These are phyloP conservation scores for Cossypha niveicapilla DNA, from an alignment of 2,797 vertebrate species.

Conservation along the genomic window DNA sequence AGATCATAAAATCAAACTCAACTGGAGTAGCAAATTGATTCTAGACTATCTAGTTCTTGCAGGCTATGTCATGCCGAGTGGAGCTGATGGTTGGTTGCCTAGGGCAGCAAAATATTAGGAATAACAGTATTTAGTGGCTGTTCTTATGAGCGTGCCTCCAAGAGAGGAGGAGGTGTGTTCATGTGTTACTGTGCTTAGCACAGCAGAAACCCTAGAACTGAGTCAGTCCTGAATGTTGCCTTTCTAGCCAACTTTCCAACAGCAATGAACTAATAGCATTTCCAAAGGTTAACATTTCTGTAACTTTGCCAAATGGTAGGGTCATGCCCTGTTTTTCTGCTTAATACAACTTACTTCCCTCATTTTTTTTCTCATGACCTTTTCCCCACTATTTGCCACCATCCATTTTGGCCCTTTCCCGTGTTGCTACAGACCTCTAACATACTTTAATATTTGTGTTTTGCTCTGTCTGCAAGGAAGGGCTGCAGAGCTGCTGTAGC, in stretches of 20 bases:
- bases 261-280: constrained; percentile 46
- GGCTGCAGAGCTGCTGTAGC: not conserved
- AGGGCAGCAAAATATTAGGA: constrained; percentile 66
- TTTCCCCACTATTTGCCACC: constrained; percentile 45
- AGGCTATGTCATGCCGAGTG: constrained; percentile 10
- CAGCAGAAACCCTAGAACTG: constrained; percentile 66
- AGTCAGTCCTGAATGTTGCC: constrained; percentile 9
- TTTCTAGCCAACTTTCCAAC: constrained; percentile 55
- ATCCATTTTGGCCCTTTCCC: not conserved
- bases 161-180: constrained; percentile 52
- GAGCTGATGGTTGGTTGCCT: constrained; percentile 54
- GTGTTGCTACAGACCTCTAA: not conserved
- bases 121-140: constrained; percentile 34
- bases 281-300: constrained; percentile 61
- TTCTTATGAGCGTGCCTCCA: not conserved
- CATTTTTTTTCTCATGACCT: constrained; percentile 58
- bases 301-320: constrained; percentile 39
- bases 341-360: constrained; percentile 30
- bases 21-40: constrained; percentile 57
- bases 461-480: not conserved
- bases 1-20: constrained; percentile 52
- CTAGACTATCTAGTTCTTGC: constrained; percentile 49
- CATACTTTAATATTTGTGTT: not conserved
- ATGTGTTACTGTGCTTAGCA: constrained; percentile 50
- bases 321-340: constrained; percentile 59